These are phyloP conservation scores for Noctua comes DNA, from an alignment of 2,888 invertebrate species.

Conservation along the genomic window DNA sequence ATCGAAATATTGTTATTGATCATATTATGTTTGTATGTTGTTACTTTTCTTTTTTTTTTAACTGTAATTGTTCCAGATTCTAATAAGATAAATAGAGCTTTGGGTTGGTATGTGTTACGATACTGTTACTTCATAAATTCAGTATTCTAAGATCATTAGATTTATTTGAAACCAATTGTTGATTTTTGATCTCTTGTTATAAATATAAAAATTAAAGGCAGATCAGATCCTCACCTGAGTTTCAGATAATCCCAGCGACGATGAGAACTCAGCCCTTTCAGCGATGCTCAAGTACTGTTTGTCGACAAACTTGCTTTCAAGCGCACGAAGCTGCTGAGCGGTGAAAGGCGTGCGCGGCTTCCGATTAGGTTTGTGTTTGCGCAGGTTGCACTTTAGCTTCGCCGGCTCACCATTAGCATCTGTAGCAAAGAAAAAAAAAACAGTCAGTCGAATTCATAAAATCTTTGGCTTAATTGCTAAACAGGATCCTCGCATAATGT, in stretches of 20 bases:
- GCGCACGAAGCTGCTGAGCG: slow-evolving; percentile 97
- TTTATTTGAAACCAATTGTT: neutral
- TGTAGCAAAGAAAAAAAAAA: slow-evolving; percentile 73
- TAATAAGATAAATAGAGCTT: neutral
- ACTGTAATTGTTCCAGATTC: neutral
- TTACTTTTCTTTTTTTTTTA: neutral
- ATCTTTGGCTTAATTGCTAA: slow-evolving; percentile 42
- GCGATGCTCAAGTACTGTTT: slow-evolving; percentile 99
- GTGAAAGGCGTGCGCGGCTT: slow-evolving; percentile 99
- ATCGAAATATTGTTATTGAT: slow-evolving; percentile 78
- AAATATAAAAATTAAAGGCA: neutral
- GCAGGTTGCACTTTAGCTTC: slow-evolving; percentile 96
- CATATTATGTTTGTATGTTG: neutral
- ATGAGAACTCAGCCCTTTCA: slow-evolving; percentile 99
- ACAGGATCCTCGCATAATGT: slow-evolving; percentile 47
- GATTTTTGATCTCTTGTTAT: neutral
- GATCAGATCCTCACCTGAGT: slow-evolving; percentile 80
- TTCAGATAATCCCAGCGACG: slow-evolving; percentile 94
- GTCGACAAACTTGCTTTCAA: slow-evolving; percentile 99
- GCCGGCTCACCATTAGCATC: slow-evolving; percentile 95
- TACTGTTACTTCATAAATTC: neutral
- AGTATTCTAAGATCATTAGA: too few relatives aligned
- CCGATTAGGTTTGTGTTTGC: slow-evolving; percentile 99
- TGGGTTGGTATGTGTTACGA: neutral
- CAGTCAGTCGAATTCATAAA: slow-evolving; percentile 38